A percentile compares a stretch with the other conserved stretches of the same genome.
These are phyloP conservation scores for Misgurnus anguillicaudatus DNA, from an alignment of 2,113 vertebrate genomes.

Conservation along the genomic window DNA sequence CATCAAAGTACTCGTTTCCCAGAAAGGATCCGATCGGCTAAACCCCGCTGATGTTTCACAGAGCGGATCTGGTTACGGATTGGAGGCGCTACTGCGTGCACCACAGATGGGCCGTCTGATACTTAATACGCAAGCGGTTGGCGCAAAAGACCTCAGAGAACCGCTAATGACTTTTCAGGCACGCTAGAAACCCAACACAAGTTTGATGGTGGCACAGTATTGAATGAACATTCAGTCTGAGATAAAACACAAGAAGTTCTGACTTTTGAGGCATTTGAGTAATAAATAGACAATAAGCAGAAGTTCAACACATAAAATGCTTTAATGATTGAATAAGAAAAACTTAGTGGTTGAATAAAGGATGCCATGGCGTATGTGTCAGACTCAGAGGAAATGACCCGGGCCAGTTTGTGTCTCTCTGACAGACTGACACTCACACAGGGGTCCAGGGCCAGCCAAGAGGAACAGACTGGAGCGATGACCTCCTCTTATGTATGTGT, in stretches of 20 bases:
- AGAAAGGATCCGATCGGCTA: background rate
- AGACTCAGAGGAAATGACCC: conserved; percentile 42
- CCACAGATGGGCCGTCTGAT: conserved; percentile 42
- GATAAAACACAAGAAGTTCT: background rate
- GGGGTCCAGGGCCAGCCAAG: conserved; percentile 46
- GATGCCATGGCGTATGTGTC: conserved; percentile 31
- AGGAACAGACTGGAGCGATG: conserved; percentile 45
- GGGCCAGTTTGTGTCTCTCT: conserved; percentile 35
- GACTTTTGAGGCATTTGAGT: background rate
- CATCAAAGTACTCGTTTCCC: background rate
- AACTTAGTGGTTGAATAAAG: conserved; percentile 32
- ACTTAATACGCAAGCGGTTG: conserved; percentile 22
- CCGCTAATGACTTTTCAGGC: conserved; percentile 21
- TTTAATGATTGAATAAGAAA: background rate
- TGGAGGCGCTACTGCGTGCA: background rate
- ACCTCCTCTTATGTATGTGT: conserved; percentile 29
- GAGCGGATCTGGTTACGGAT: conserved; percentile 12
- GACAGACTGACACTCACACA: conserved; percentile 48
- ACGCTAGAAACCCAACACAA: conserved; percentile 9
- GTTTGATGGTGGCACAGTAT: conserved; percentile 9
- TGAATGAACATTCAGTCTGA: background rate
- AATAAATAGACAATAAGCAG: too few species aligned
- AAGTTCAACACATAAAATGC: conserved; percentile 5
- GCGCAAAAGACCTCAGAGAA: conserved; percentile 6
- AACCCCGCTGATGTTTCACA: conserved; percentile 22